phyloP scores from a whole-genome alignment of 2,113 vertebrate species.

The Echinops telfairi region DNA sequence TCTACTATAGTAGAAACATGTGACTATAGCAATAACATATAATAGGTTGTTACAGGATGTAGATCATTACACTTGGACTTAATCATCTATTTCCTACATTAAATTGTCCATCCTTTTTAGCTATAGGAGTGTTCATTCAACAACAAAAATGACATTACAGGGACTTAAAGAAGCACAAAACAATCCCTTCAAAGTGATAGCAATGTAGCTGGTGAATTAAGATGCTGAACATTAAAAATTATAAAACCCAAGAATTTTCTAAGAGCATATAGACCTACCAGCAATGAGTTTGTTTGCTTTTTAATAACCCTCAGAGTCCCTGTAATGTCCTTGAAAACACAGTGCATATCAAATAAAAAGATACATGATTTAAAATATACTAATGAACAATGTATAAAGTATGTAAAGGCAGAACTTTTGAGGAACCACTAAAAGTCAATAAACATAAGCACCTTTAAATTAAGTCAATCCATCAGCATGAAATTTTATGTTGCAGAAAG shows the following conservation, averaged over 20 bases:
- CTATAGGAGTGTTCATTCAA: background rate
- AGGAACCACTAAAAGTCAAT: background rate
- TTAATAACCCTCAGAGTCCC: background rate
- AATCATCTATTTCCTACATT: background rate
- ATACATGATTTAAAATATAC: background rate
- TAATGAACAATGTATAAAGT: background rate
- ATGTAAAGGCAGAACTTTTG: background rate
- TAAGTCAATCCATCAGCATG: background rate
- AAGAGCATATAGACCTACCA: background rate
- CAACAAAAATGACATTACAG: background rate
- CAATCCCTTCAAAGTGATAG: background rate
- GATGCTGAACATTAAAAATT: background rate
- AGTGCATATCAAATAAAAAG: background rate
- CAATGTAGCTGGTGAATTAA: background rate
- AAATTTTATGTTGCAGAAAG: background rate
- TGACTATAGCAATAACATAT: background rate
- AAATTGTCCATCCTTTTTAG: background rate
- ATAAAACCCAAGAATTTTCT: background rate
- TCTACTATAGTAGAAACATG: background rate
- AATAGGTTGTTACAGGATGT: background rate
- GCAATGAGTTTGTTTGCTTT: background rate
- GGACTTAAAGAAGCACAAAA: background rate
- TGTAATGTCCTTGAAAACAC: background rate
- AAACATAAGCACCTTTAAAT: background rate
- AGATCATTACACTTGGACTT: background rate